Base-by-base conservation (phyloP, 2,888 invertebrate species). In the Ennomos fuscantarius region DNA sequence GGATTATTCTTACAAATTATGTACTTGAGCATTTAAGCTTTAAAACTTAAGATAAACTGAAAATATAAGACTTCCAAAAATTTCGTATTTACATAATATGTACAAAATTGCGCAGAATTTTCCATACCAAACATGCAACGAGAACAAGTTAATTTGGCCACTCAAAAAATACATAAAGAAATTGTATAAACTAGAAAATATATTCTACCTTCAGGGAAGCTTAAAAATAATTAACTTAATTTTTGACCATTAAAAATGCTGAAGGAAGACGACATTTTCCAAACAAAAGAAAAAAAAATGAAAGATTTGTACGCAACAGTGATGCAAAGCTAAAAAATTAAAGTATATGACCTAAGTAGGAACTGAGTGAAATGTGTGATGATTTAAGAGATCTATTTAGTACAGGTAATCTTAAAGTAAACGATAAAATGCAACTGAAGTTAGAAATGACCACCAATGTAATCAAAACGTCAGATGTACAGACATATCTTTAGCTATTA, bases 11-110 rank as follows among this genome's bases (percentile, higher is more conserved):
- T 68, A 68, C n/a, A 58, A 52, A 52, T 60, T 68, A 68, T 82
- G 84, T 84, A 89, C 86, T 92, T 92, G 91, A 92, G 92, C 92
- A 58, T 53, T 89, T 83, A 91, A 89, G 91, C 90, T 86, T 86
- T 39, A 39, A 55, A 49, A 58, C 81, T 83, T 82, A 88, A 84
- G 43, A 68, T 76, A 82, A 84, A 82, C 74, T 76, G 82, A 81
- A 81, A 79, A 77, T 76, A 72, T 69, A 78, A 84, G 79, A 80
- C 79, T 78, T 76, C 68, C 79, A 84, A 89, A 88, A 88, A 70
- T 76, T 69, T 77, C 74, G 65, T 90, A 91, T 92, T 87, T 92
- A 91, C 91, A 92, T 83, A 87, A 73, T 90, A 90, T 91, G 80
- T 92, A 91, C 91, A 91, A 82, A 82, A 79, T 78, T 81, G 86